phyloP scores from a whole-genome alignment of 2,797 vertebrate genomes.

The Carduelis carduelis region DNA sequence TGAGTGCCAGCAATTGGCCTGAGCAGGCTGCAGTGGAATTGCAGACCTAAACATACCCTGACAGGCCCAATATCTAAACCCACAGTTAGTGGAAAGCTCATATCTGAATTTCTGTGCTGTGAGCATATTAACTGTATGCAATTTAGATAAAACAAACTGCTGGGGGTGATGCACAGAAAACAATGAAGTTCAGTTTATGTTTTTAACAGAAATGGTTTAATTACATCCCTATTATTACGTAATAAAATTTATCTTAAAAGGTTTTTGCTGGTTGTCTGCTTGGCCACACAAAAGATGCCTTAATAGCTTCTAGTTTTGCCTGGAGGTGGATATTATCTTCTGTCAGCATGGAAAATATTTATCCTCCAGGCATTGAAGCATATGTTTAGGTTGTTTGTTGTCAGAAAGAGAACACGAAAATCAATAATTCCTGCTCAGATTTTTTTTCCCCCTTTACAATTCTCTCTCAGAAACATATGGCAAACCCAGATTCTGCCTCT shows the following conservation, averaged over 20 bases:
- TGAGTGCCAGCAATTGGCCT: neutral
- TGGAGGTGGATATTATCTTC: conserved; percentile 33
- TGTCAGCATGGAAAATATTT: conserved; percentile 44
- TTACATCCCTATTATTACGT: neutral
- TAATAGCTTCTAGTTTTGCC: conserved; percentile 22
- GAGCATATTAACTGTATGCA: neutral
- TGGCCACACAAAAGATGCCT: neutral
- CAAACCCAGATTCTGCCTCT: conserved; percentile 23
- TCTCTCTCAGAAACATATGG: conserved; percentile 27
- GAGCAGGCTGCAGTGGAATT: neutral
- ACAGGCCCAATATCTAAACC: neutral
- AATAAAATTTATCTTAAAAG: neutral
- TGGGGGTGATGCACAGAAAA: neutral
- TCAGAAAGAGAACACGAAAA: conserved; percentile 49
- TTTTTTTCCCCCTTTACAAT: neutral
- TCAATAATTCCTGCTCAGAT: conserved; percentile 45
- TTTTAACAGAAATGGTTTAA: conserved; percentile 9
- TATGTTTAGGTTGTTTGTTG: conserved; percentile 42
- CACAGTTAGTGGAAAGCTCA: neutral
- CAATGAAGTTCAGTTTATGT: neutral
- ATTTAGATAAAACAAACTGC: neutral
- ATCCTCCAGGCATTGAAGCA: conserved; percentile 53
- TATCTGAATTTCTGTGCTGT: neutral
- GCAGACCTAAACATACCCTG: neutral
- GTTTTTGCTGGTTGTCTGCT: neutral